Evolutionary conservation across 2,797 vertebrate species (phyloP).

Genomic region (Xiphorhynchus erythropygius): DNA sequence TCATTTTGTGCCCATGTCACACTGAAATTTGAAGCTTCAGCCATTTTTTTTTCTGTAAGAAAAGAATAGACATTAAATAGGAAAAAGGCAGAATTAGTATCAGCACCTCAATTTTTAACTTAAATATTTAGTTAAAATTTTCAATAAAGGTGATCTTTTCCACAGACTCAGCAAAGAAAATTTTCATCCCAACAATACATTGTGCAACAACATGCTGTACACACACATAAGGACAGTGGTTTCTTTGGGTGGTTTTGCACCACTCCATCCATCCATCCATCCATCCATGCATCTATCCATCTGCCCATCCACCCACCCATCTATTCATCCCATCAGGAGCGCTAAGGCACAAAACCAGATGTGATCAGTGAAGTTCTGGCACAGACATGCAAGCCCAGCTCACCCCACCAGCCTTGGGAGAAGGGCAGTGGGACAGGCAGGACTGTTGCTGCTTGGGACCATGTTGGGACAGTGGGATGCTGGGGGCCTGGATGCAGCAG

Average conservation of each 20-base stretch:
- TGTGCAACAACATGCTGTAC: neutral
- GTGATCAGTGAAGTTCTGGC: neutral
- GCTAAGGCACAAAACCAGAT: neutral
- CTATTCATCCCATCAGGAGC: neutral
- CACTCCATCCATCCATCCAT: neutral
- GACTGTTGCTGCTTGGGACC: neutral
- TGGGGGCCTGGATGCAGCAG: neutral
- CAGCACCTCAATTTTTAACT: neutral
- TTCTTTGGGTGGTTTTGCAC: neutral
- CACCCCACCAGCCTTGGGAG: accelerated
- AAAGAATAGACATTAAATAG: neutral
- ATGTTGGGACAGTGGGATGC: accelerated
- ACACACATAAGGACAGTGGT: accelerated
- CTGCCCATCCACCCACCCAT: no score
- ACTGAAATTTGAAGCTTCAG: neutral
- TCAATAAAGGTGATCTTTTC: neutral
- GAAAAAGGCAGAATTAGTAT: neutral
- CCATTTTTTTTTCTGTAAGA: neutral
- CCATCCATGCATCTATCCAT: neutral
- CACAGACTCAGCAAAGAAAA: neutral
- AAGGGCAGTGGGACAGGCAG: accelerated
- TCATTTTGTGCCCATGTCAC: neutral
- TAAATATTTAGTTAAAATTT: neutral
- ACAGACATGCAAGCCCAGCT: neutral
- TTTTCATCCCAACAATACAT: neutral